A percentile compares a stretch with the other conserved stretches of the same genome.
These are phyloP conservation scores for Phocoena phocoena DNA, from an alignment of 2,113 vertebrate species.

Conservation along the genomic window DNA sequence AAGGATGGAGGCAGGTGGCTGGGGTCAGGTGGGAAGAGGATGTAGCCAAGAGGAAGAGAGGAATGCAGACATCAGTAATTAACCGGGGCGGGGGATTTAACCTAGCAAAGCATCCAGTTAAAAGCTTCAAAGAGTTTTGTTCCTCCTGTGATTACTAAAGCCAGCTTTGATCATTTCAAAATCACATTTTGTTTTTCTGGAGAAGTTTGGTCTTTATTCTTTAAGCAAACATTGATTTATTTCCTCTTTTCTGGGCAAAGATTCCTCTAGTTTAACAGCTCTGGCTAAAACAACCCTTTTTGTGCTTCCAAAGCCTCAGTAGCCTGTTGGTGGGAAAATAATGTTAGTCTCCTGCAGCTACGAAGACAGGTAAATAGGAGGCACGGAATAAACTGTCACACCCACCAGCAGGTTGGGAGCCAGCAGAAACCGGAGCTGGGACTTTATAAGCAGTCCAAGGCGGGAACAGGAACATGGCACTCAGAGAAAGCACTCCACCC, in stretches of 20 bases:
- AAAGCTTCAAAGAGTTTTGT: neutral
- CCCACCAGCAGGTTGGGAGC: neutral
- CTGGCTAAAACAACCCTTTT: neutral
- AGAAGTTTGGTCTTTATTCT: constrained; percentile 61
- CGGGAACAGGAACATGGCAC: neutral
- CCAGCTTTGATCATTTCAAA: constrained; percentile 54
- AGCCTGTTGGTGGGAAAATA: neutral
- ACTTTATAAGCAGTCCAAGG: neutral
- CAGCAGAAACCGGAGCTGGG: neutral
- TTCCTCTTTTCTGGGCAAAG: constrained; percentile 24
- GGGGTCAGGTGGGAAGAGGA: neutral
- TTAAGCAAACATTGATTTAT: constrained; percentile 65
- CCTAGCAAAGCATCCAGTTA: neutral
- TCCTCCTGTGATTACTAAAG: constrained; percentile 17
- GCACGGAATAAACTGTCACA: neutral
- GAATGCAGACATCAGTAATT: neutral
- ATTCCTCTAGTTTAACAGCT: neutral
- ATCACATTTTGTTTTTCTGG: constrained; percentile 46
- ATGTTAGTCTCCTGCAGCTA: neutral
- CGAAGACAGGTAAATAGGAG: neutral
- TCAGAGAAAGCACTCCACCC: neutral
- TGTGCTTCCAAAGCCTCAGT: neutral
- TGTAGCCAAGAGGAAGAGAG: neutral
- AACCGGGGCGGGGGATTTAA: neutral
- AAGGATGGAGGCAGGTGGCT: neutral